Conservation (phyloP, 2,113 vertebrate species). For the Acanthochromis polyacanthus region DNA sequence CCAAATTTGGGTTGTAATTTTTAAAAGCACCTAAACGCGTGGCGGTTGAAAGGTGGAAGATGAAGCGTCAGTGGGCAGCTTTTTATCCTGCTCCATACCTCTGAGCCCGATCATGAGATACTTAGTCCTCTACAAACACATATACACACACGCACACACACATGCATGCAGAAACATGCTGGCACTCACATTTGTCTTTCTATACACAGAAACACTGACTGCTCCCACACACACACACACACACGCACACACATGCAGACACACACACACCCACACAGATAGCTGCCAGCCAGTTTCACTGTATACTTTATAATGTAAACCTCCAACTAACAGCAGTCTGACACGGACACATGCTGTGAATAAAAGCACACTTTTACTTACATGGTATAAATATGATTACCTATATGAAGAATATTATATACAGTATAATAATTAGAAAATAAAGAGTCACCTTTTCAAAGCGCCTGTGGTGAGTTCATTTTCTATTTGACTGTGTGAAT, state of each 20-base stretch:
- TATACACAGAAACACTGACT: constrained; percentile 61
- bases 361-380: constrained; percentile 85
- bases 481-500: constrained; percentile 37
- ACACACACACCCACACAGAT: constrained; percentile 55
- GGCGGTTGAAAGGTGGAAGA: constrained; percentile 17
- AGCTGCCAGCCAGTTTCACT: constrained; percentile 80
- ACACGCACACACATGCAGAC: constrained; percentile 18
- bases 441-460: constrained; percentile 83
- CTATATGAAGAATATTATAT: constrained; percentile 83
- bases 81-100: constrained; percentile 67
- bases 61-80: constrained; percentile 53
- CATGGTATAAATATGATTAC: constrained; percentile 81
- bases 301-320: constrained; percentile 82
- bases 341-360: constrained; percentile 79
- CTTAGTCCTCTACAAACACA: constrained; percentile 58
- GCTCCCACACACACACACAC: constrained; percentile 40
- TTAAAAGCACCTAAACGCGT: constrained; percentile 8
- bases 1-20: neutral
- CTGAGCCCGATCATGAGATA: constrained; percentile 70
- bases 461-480: constrained; percentile 63
- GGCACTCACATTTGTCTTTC: constrained; percentile 64
- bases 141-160: constrained; percentile 36
- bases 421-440: constrained; percentile 80
- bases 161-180: constrained; percentile 70
- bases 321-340: constrained; percentile 81